Conservation (phyloP, 2,888 invertebrate species). For the Dicycla oo region DNA sequence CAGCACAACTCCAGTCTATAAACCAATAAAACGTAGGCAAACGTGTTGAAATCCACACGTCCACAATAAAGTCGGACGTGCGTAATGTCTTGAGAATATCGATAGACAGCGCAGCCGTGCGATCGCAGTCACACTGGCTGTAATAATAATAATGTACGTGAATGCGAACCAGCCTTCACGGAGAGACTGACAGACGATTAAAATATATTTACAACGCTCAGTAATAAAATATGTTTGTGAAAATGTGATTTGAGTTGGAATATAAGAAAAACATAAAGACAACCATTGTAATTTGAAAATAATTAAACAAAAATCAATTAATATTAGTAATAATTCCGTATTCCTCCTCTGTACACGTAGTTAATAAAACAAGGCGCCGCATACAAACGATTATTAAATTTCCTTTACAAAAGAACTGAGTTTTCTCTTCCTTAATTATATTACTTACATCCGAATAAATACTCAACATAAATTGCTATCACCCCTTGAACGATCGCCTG, state of each 20-base stretch:
- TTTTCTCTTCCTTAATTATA: slow-evolving; percentile 9
- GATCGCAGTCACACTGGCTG: slow-evolving; percentile 27
- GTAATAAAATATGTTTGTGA: neutral
- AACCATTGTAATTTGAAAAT: neutral
- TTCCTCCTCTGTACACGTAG: slow-evolving; percentile 35
- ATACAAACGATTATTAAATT: slow-evolving; percentile 52
- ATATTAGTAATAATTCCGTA: slow-evolving; percentile 35
- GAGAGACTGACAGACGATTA: slow-evolving; percentile 2
- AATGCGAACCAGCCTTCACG: slow-evolving; percentile 17
- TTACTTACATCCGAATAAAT: slow-evolving; percentile 25
- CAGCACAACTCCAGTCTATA: slow-evolving; percentile 6
- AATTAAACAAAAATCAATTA: neutral
- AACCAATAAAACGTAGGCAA: slow-evolving; percentile 57
- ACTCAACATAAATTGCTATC: neutral
- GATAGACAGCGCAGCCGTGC: slow-evolving; percentile 46
- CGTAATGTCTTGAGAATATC: slow-evolving; percentile 54
- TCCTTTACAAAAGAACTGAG: slow-evolving; percentile 33
- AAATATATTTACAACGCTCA: neutral
- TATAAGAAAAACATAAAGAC: neutral
- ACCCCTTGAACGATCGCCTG: neutral
- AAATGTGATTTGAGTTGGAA: neutral
- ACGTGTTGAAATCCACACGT: slow-evolving; percentile 59
- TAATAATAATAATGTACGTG: slow-evolving; percentile 38
- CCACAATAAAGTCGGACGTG: slow-evolving; percentile 58
- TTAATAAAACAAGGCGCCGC: slow-evolving; percentile 47